A percentile compares a stretch with the other conserved stretches of the same genome.
These are phyloP conservation scores for Nasonovia ribisnigri DNA, from an alignment of 2,888 invertebrate species.

Conservation along the genomic window DNA sequence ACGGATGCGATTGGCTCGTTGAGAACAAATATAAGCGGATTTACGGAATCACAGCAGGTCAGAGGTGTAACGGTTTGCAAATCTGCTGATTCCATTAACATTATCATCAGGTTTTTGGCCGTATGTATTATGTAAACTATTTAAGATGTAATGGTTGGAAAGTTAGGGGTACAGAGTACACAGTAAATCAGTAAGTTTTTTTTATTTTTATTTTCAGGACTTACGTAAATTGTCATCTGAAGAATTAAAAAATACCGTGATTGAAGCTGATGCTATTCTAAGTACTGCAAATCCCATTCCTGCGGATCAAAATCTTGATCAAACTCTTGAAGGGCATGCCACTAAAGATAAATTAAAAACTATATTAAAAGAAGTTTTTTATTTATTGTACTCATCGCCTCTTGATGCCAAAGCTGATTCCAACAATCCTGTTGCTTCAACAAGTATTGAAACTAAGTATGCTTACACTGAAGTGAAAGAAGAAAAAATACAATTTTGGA, in stretches of 20 bases:
- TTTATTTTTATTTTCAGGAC: not conserved
- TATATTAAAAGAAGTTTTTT: not conserved
- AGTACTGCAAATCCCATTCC: not conserved
- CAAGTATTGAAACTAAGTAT: too few relatives aligned
- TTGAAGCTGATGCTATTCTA: not conserved
- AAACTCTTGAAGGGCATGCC: not conserved
- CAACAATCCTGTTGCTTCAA: not conserved
- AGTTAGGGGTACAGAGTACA: not conserved
- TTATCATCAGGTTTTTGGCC: not conserved
- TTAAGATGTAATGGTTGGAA: not conserved
- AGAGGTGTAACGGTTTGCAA: not conserved
- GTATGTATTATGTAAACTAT: slow-evolving; percentile 45
- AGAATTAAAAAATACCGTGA: not conserved
- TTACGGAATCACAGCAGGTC: not conserved
- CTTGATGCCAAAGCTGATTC: too few relatives aligned
- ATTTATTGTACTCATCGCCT: not conserved
- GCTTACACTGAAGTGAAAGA: too few relatives aligned
- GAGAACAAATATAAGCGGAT: not conserved
- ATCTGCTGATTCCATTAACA: slow-evolving; percentile 9
- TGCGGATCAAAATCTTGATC: not conserved
- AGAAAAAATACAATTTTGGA: not conserved
- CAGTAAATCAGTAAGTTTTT: not conserved
- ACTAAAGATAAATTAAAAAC: not conserved
- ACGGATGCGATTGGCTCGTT: not conserved
- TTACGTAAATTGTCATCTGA: too few relatives aligned